phyloP scores from a whole-genome alignment of 2,888 invertebrate genomes.

The Drosophila paranaensis region DNA sequence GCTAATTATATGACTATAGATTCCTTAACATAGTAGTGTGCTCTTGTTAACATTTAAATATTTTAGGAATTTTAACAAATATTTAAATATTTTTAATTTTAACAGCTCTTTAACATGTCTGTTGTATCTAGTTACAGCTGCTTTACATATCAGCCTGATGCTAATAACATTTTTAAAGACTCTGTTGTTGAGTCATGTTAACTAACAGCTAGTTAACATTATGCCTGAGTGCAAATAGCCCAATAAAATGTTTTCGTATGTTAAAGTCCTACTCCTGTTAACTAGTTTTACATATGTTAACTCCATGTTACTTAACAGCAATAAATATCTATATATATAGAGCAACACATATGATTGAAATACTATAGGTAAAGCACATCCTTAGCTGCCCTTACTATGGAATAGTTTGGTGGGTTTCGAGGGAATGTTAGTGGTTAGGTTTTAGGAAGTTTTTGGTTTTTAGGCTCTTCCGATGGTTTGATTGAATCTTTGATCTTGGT shows the following conservation, averaged over 20 bases:
- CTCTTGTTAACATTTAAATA: too few relatives aligned
- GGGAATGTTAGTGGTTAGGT: neutral
- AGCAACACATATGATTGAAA: neutral
- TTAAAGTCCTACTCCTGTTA: neutral
- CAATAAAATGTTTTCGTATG: neutral
- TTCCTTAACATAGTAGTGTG: neutral
- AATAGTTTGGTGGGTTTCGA: neutral
- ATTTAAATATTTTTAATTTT: too few relatives aligned
- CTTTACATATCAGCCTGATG: neutral
- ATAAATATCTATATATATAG: neutral
- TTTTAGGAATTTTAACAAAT: too few relatives aligned
- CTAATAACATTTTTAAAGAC: neutral
- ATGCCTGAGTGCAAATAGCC: neutral
- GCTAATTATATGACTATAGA: neutral
- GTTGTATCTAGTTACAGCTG: too few relatives aligned
- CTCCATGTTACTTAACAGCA: neutral
- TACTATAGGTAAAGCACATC: too few relatives aligned
- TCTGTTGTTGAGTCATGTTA: neutral
- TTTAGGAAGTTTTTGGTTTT: too few relatives aligned
- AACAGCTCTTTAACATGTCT: too few relatives aligned
- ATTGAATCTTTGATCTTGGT: slow-evolving; percentile 2
- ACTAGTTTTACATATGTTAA: neutral
- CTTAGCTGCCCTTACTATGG: neutral
- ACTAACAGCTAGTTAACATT: neutral
- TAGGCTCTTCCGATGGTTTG: slow-evolving; percentile 1